phyloP scores from a whole-genome alignment of 2,888 invertebrate genomes.

The Hylaea fasciaria region DNA sequence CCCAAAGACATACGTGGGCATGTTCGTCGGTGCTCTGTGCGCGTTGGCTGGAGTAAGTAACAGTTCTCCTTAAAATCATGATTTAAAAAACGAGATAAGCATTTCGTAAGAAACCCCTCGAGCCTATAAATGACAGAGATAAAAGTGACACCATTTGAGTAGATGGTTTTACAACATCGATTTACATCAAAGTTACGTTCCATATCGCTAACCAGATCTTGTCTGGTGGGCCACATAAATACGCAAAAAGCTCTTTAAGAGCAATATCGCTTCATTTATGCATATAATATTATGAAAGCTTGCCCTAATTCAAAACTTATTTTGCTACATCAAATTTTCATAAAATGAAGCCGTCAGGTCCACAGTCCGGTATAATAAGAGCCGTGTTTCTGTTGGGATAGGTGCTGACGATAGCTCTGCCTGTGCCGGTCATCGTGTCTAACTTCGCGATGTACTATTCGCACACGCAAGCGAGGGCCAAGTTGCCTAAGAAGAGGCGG shows the following conservation, averaged over 20 bases:
- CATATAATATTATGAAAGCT: constrained; percentile 37
- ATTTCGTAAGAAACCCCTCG: too few relatives aligned
- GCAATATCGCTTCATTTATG: constrained; percentile 32
- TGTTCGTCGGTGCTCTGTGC: constrained; percentile 99
- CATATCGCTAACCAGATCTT: constrained; percentile 3
- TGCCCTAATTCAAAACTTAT: constrained; percentile 39
- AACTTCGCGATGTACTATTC: constrained; percentile 99
- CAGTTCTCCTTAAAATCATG: not conserved
- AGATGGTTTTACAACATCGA: not conserved
- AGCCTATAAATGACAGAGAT: too few relatives aligned
- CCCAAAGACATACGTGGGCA: constrained; percentile 98
- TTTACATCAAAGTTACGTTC: not conserved
- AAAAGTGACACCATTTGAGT: not conserved
- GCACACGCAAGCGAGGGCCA: constrained; percentile 98
- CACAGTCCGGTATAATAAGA: constrained; percentile 30
- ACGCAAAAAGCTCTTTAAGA: constrained; percentile 14
- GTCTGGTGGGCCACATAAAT: constrained; percentile 1
- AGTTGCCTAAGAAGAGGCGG: constrained; percentile 99
- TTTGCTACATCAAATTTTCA: constrained; percentile 42
- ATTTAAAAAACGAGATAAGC: not conserved
- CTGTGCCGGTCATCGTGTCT: constrained; percentile 99
- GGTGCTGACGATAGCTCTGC: constrained; percentile 97
- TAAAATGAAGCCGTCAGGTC: constrained; percentile 33
- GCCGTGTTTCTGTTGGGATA: constrained; percentile 43
- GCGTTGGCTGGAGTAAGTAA: constrained; percentile 96